phyloP scores from a whole-genome alignment of 2,113 vertebrate genomes.

The Crotalus horridus region DNA sequence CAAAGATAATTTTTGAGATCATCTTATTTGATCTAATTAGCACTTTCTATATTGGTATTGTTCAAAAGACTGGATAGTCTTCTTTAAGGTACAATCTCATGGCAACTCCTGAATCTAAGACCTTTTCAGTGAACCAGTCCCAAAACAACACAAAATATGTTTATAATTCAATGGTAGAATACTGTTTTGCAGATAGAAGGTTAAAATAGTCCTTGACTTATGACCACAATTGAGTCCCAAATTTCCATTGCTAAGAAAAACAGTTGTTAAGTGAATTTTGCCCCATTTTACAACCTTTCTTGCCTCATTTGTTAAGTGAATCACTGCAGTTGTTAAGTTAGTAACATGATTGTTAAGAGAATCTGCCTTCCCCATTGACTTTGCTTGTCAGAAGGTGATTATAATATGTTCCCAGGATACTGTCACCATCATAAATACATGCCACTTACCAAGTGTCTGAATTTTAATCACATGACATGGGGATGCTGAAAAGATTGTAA shows the following conservation, averaged over 20 bases:
- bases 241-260: background rate
- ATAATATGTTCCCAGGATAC: background rate
- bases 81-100: background rate
- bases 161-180: background rate
- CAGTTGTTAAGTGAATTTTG: background rate
- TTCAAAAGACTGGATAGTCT: background rate
- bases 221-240: background rate
- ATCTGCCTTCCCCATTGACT: background rate
- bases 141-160: background rate
- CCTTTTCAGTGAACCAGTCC: background rate
- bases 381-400: background rate
- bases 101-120: background rate
- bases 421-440: background rate
- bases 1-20: background rate
- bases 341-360: background rate
- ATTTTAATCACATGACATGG: background rate
- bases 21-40: background rate
- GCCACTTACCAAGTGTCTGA: background rate
- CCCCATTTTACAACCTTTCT: background rate
- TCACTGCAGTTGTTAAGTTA: background rate
- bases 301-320: background rate
- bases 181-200: background rate
- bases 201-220: background rate
- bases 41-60: background rate
- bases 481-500: background rate